A percentile compares a stretch with the other conserved stretches of the same genome.
These are phyloP conservation scores for Lamprotornis superbus DNA, from an alignment of 2,113 vertebrate genomes.

Conservation along the genomic window DNA sequence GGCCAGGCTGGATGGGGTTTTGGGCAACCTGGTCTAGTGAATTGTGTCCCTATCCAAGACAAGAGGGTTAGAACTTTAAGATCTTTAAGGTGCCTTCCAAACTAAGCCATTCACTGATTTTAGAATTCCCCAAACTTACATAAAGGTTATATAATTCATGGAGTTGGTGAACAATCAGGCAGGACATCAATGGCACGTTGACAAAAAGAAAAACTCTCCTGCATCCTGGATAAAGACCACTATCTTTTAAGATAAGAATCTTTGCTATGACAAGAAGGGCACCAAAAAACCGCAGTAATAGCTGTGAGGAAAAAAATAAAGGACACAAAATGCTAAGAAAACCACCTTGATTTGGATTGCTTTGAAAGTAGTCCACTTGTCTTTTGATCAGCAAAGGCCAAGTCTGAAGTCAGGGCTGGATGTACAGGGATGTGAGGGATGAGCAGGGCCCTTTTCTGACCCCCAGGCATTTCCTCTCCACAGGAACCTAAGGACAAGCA, in stretches of 20 bases:
- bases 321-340: not conserved
- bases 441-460: not conserved
- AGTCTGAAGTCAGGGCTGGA: not conserved
- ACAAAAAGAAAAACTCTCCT: not conserved
- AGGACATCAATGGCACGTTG: not conserved
- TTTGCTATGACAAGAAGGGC: not conserved
- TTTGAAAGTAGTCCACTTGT: not conserved
- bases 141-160: not conserved
- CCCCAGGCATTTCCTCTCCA: not conserved
- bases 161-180: not conserved
- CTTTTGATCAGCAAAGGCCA: not conserved
- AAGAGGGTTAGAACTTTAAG: not conserved
- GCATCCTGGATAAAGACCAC: not conserved
- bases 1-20: not conserved
- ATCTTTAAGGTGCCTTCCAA: not conserved
- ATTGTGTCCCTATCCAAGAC: not conserved
- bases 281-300: not conserved
- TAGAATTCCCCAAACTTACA: not conserved
- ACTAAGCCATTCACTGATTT: not conserved
- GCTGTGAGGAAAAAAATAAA: not conserved
- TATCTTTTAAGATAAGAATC: not conserved
- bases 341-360: not conserved
- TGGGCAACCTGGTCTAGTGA: not conserved
- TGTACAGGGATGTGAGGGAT: not conserved
- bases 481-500: not conserved